Conservation (phyloP, 2,113 vertebrate genomes). For the Delphinapterus leucas region DNA sequence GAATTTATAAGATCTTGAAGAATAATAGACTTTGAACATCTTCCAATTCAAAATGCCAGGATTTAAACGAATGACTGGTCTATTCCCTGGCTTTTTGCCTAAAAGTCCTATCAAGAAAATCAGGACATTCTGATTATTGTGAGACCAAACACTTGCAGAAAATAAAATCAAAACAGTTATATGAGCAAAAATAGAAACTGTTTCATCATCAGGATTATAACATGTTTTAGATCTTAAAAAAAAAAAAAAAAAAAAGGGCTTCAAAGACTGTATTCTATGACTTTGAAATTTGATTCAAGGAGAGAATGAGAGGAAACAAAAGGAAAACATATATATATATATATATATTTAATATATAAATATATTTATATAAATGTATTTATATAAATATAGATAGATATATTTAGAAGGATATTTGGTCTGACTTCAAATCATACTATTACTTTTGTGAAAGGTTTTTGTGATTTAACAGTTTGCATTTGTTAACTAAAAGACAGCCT, state of each 20-base stretch:
- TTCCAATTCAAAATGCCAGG: constrained; percentile 2
- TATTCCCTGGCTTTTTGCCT: not conserved
- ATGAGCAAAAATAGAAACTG: not conserved
- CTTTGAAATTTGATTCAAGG: not conserved
- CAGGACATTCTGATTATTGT: not conserved
- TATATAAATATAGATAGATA: not conserved
- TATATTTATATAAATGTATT: not conserved
- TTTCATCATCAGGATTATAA: constrained; percentile 14
- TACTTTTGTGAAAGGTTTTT: not conserved
- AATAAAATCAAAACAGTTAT: constrained; percentile 1
- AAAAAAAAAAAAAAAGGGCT: not conserved
- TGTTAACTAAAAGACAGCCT: not conserved
- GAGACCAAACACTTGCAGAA: not conserved
- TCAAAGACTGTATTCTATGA: not conserved
- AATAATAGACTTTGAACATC: not conserved
- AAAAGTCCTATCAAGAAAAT: not conserved
- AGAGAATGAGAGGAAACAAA: not conserved
- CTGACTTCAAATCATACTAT: constrained; percentile 29
- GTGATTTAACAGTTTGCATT: not conserved
- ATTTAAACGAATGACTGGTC: not conserved
- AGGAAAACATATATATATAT: not conserved
- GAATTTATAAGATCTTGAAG: not conserved
- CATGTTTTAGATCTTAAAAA: not conserved
- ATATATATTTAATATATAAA: not conserved
- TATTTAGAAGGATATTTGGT: not conserved